Evolutionary conservation across 2,888 invertebrate genomes (phyloP).

Genomic region (Oscheius onirici): DNA sequence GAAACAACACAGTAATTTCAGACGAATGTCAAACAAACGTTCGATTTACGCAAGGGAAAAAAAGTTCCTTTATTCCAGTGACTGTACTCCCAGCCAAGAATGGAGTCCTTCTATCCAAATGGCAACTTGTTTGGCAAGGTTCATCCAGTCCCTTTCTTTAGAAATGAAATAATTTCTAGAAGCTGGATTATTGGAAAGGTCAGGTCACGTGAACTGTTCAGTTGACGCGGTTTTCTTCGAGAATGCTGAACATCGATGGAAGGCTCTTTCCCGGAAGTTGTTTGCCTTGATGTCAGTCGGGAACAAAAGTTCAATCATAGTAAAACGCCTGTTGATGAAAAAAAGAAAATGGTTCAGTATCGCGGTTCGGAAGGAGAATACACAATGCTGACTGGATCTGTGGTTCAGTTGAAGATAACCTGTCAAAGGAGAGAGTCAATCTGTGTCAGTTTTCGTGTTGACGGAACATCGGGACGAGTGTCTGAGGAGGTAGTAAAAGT

Average conservation of each 20-base stretch:
- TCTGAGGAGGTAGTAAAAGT: background rate
- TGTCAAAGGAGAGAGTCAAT: constrained; percentile 30
- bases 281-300: constrained; percentile 25
- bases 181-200: constrained; percentile 16
- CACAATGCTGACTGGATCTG: constrained; percentile 35
- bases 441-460: constrained; percentile 27
- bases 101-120: constrained; percentile 30
- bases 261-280: constrained; percentile 28
- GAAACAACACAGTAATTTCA: constrained; percentile 4
- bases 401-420: constrained; percentile 41
- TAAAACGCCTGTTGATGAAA: background rate
- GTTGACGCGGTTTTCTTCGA: constrained; percentile 41
- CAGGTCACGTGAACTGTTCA: constrained; percentile 40
- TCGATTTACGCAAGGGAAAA: constrained; percentile 4
- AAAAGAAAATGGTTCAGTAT: constrained; percentile 48
- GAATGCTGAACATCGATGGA: constrained; percentile 44
- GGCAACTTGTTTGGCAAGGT: constrained; percentile 30
- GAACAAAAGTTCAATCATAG: constrained; percentile 35
- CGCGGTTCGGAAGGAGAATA: constrained; percentile 44
- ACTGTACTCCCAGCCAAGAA: constrained; percentile 26
- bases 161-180: constrained; percentile 10
- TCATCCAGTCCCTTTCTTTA: background rate
- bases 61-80: constrained; percentile 13
- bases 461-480: constrained; percentile 12
- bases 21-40: constrained; percentile 31